A percentile compares a stretch with the other conserved stretches of the same genome.
Conservation (phyloP, 2,113 vertebrate genomes). For the Saguinus imperator region DNA sequence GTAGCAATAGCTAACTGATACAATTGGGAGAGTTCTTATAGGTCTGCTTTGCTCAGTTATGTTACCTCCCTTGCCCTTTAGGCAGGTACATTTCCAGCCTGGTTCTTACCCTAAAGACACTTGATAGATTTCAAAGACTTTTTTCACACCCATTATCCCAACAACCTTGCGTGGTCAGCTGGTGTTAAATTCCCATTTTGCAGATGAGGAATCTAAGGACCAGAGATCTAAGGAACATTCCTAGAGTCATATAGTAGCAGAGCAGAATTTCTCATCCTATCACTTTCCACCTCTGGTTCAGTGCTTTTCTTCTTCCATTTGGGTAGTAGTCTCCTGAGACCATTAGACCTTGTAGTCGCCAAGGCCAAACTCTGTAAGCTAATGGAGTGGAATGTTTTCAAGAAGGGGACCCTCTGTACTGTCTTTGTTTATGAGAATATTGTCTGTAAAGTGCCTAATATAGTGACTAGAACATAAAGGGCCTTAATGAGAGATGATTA, state of each 20-base stretch:
- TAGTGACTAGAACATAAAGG: neutral
- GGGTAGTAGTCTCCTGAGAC: neutral
- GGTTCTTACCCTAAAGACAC: neutral
- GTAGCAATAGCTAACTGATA: neutral
- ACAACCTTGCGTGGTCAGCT: neutral
- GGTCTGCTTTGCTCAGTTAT: neutral
- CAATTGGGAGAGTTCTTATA: neutral
- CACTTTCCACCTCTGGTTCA: neutral
- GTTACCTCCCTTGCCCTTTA: neutral
- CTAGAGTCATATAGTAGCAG: neutral
- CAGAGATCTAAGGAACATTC: neutral
- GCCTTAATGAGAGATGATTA: neutral
- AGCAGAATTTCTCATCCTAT: neutral
- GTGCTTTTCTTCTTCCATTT: neutral
- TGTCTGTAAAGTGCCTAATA: neutral
- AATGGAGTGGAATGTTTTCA: neutral
- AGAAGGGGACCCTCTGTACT: neutral
- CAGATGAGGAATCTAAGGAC: neutral
- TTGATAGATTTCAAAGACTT: neutral
- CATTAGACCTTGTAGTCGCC: neutral
- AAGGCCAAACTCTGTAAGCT: constrained; percentile 4
- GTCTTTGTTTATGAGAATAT: neutral
- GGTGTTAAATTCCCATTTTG: neutral
- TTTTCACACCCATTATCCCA: neutral
- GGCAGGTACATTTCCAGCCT: neutral